Evolutionary conservation across 2,888 invertebrate species (phyloP), one percentile per base, ranked within the genome.

Genomic region (Sarcophaga subvicina): DNA sequence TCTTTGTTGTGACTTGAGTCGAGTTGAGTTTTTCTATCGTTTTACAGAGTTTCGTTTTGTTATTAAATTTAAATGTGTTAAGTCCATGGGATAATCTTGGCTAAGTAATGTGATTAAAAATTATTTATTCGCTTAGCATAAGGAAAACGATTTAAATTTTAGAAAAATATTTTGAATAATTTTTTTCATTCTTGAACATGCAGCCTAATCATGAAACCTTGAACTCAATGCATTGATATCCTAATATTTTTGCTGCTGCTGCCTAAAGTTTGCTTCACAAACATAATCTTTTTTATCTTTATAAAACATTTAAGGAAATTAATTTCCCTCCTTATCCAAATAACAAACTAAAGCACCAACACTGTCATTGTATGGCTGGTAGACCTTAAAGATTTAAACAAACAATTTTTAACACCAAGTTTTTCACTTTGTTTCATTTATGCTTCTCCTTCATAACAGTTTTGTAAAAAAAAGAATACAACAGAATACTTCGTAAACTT

Each of bases 31-130:
- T 66, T 72, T 80, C 62, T 25, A 69, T 60, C 12, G 8, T 45
- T n/a, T 45, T 64, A 5, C 6, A 17, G 17, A 6, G 59, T 59
- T 20, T 47, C 12, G 5, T 72, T 73, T 49, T 63, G 20, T 76
- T 75, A 69, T 81, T 63, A 70, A 81, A 81, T 81, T 69, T 75
- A 8, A 37, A 75, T 81, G 75, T 66, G 69, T 81, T 75, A 81
- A 70, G 54, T 75, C 10, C 63, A 81, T 75, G 62, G 27, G 14
- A 69, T 80, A 80, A 75, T 75, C 73, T 63, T 12, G 62, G 69
- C 60, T 59, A 63, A 81, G 69, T 81, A 75, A 81, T 54, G 49
- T 63, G 54, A 81, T 81, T 81, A 75, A 54, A 49, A 14, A 49
- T 25, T n/a, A 67, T 67, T 45, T n/a, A 67, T 67, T 67, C 4